phyloP scores from a whole-genome alignment of 2,797 vertebrate species.

The Schizopygopsis pylzovi region DNA sequence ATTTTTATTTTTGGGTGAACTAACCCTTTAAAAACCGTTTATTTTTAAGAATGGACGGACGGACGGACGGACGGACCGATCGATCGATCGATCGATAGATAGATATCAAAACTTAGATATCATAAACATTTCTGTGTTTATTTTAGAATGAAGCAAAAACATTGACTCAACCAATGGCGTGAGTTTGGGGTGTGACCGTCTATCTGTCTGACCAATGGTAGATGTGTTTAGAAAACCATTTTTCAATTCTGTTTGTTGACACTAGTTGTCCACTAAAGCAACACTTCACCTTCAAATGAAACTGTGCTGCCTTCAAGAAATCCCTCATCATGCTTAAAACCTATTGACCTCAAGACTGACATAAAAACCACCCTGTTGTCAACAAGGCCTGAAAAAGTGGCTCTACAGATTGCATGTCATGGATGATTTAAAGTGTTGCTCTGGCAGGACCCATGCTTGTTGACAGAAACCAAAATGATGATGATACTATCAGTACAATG shows the following conservation, averaged over 20 bases:
- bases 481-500: slow-evolving; percentile 40
- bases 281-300: slow-evolving; percentile 2
- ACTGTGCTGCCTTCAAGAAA: not conserved
- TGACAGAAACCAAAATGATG: slow-evolving; percentile 43
- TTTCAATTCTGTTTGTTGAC: not conserved
- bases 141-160: not conserved
- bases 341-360: not conserved
- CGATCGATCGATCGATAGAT: no score
- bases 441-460: slow-evolving; percentile 20
- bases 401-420: not conserved
- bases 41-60: no score
- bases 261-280: not conserved
- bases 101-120: no score
- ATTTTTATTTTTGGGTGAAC: no score
- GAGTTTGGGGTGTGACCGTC: not conserved
- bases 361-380: not conserved
- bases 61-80: no score
- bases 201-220: not conserved
- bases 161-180: not conserved
- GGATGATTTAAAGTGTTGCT: slow-evolving; percentile 22
- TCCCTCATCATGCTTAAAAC: not conserved
- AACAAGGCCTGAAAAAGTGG: slow-evolving; percentile 3
- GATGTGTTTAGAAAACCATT: not conserved
- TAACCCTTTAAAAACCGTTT: no score
- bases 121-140: not conserved